Conservation (phyloP, 2,888 invertebrate species). For the Apantesis nais region DNA sequence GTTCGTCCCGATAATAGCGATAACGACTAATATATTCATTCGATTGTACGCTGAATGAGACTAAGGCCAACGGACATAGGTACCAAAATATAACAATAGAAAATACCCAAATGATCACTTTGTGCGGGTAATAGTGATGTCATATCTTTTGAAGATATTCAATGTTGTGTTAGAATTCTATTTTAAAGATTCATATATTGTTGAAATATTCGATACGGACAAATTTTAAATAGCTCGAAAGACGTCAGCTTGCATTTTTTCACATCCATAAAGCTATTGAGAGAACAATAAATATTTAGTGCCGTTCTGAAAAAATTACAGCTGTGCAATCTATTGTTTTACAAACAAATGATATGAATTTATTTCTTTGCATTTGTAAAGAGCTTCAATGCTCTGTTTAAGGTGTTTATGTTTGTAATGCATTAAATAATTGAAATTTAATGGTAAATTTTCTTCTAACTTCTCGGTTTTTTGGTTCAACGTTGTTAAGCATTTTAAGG, state of each 20-base stretch:
- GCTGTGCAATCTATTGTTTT: not conserved
- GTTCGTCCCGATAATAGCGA: slow-evolving; percentile 71
- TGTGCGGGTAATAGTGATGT: not conserved
- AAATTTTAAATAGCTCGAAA: not conserved
- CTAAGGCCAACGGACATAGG: slow-evolving; percentile 58
- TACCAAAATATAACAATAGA: not conserved
- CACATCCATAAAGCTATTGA: not conserved
- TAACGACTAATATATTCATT: slow-evolving; percentile 80
- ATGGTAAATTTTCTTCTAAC: not conserved
- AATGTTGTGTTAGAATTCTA: not conserved
- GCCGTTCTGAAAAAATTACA: not conserved
- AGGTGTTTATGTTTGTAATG: not conserved
- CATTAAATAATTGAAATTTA: not conserved
- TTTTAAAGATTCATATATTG: not conserved
- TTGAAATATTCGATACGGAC: not conserved
- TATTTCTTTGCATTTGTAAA: not conserved
- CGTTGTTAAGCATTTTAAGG: not conserved
- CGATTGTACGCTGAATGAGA: slow-evolving; percentile 74
- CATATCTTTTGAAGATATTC: not conserved
- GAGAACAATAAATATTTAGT: not conserved
- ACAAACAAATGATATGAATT: not conserved
- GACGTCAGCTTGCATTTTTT: not conserved
- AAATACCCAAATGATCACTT: not conserved
- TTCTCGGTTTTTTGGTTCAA: not conserved
- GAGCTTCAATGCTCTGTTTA: not conserved